Evolutionary conservation across 2,888 invertebrate species (phyloP).

Genomic region (Liopterus haemorrhoidalis): DNA sequence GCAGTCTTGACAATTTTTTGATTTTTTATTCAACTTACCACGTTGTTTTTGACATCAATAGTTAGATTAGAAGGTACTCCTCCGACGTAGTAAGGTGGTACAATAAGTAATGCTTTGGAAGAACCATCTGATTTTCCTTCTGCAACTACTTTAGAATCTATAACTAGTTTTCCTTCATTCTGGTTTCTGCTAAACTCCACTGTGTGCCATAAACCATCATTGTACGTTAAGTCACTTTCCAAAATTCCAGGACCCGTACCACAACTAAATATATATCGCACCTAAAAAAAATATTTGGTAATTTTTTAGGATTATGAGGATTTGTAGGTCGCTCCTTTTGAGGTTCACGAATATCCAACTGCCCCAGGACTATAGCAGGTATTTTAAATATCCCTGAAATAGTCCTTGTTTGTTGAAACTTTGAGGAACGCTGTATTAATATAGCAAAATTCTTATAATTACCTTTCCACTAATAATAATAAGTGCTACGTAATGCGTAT

Average conservation of each 20-base stretch:
- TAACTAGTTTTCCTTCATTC: slow-evolving; percentile 58
- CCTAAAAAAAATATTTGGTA: slow-evolving; percentile 42
- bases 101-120: slow-evolving; percentile 51
- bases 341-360: no score
- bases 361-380: no score
- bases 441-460: no score
- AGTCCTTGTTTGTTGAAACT: not conserved
- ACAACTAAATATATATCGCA: slow-evolving; percentile 67
- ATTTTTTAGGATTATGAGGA: not conserved
- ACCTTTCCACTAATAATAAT: slow-evolving; percentile 71
- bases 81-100: slow-evolving; percentile 73
- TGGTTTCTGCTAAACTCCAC: slow-evolving; percentile 61
- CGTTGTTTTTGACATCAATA: slow-evolving; percentile 43
- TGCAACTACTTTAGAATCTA: slow-evolving; percentile 56
- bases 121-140: slow-evolving; percentile 47
- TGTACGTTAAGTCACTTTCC: slow-evolving; percentile 53
- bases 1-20: not conserved
- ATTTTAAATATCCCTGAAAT: no score
- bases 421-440: slow-evolving; percentile 2
- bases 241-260: slow-evolving; percentile 59
- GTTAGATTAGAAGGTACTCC: slow-evolving; percentile 57
- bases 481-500: slow-evolving; percentile 64
- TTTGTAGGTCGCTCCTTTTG: no score
- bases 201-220: slow-evolving; percentile 76
- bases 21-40: slow-evolving; percentile 30